Conservation (phyloP, 2,797 vertebrate species). For the Luscinia luscinia region DNA sequence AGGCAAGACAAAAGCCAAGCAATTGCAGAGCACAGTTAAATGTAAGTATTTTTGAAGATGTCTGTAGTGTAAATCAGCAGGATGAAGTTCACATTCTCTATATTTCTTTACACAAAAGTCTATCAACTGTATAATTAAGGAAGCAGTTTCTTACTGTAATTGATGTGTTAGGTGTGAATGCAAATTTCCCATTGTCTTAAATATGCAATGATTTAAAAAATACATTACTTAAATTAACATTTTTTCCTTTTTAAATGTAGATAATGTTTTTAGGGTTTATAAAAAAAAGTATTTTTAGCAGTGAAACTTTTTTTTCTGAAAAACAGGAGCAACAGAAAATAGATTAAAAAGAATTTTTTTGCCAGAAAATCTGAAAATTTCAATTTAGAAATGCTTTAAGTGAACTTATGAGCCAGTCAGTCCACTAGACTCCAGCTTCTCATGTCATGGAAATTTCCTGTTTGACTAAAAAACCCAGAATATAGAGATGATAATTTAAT, state of each 20-base stretch:
- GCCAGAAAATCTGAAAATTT: not conserved
- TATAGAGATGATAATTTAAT: not conserved
- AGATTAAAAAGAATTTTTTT: not conserved
- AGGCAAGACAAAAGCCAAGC: not conserved
- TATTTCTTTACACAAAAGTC: not conserved
- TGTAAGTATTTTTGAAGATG: not conserved
- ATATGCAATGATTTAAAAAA: not conserved
- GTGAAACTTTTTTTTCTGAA: not conserved
- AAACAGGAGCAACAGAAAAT: not conserved
- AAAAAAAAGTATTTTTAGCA: not conserved
- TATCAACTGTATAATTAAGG: not conserved
- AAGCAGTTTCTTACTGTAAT: not conserved
- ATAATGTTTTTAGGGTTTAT: rapidly evolving
- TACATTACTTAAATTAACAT: not conserved
- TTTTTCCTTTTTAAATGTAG: rapidly evolving
- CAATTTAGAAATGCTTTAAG: not conserved
- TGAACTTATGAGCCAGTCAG: not conserved
- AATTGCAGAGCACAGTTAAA: not conserved
- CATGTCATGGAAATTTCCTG: not conserved
- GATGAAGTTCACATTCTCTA: not conserved
- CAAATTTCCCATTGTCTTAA: not conserved
- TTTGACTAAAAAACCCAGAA: not conserved
- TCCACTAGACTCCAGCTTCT: not conserved
- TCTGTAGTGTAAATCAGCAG: not conserved
- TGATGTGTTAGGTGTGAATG: not conserved